Evolutionary conservation across 2,797 vertebrate genomes (phyloP).

Genomic region (Alouatta caraya): DNA sequence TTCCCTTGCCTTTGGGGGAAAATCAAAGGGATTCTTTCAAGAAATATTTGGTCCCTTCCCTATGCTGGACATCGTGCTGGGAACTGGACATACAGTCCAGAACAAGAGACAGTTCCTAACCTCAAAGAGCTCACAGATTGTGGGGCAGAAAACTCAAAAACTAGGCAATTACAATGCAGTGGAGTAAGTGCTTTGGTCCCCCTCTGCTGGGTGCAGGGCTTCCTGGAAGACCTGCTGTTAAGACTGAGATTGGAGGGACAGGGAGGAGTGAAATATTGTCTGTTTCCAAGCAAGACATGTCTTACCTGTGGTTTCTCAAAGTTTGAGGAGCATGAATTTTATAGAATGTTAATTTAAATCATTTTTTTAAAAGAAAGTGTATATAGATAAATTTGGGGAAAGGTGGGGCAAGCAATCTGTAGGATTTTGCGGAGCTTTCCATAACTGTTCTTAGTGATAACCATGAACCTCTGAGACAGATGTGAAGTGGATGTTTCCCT

Average conservation of each 20-base stretch:
- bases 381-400: not conserved
- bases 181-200: not conserved
- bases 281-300: not conserved
- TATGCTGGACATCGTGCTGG: not conserved
- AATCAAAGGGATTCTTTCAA: not conserved
- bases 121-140: not conserved
- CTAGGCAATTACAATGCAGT: not conserved
- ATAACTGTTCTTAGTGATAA: not conserved
- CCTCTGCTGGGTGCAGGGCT: not conserved
- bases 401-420: not conserved
- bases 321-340: not conserved
- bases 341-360: not conserved
- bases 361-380: not conserved
- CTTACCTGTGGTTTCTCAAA: not conserved
- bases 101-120: not conserved
- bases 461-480: not conserved
- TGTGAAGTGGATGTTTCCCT: not conserved
- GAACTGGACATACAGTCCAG: not conserved
- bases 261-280: not conserved
- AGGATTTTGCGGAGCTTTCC: not conserved
- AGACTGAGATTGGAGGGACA: not conserved
- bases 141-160: not conserved
- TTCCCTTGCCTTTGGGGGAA: not conserved
- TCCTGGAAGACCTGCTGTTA: not conserved
- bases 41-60: not conserved